Conservation (phyloP, 1,140 invertebrate species). For the Pseudomyrmex concolor region DNA sequence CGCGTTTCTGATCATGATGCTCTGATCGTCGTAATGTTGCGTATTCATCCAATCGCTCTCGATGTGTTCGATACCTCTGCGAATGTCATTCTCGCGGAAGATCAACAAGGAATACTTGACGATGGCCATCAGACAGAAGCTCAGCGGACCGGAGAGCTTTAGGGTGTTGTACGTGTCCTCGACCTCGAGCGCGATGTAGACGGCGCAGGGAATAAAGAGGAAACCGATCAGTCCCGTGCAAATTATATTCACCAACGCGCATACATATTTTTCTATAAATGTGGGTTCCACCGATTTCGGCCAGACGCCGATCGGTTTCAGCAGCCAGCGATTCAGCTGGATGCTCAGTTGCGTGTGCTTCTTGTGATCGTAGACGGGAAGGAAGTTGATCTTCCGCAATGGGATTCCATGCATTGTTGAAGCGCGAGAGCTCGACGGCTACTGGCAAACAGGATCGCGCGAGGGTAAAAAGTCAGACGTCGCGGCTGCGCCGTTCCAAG, state of each 20-base stretch:
- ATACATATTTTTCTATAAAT: background rate
- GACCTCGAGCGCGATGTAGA: constrained; percentile 61
- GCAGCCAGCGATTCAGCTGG: constrained; percentile 58
- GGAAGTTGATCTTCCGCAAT: background rate
- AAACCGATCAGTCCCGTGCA: constrained; percentile 53
- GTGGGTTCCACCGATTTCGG: background rate
- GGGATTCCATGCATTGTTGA: background rate
- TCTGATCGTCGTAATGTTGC: background rate
- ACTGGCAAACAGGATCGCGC: constrained; percentile 33
- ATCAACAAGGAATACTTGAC: constrained; percentile 75
- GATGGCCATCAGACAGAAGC: constrained; percentile 77
- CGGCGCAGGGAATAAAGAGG: constrained; percentile 34
- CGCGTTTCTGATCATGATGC: constrained; percentile 59
- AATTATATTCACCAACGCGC: background rate
- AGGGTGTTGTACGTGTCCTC: constrained; percentile 68
- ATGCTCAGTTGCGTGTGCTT: constrained; percentile 52
- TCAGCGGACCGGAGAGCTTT: constrained; percentile 76
- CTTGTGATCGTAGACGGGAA: background rate
- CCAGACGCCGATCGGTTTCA: constrained; percentile 66
- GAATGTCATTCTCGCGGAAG: constrained; percentile 67
- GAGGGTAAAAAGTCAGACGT: background rate
- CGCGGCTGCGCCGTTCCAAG: constrained; percentile 18
- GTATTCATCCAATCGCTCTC: constrained; percentile 75
- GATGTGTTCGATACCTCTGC: constrained; percentile 70
- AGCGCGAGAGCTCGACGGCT: background rate